Base-by-base conservation (phyloP, 2,113 vertebrate genomes). In the Hippocampus zosterae region DNA sequence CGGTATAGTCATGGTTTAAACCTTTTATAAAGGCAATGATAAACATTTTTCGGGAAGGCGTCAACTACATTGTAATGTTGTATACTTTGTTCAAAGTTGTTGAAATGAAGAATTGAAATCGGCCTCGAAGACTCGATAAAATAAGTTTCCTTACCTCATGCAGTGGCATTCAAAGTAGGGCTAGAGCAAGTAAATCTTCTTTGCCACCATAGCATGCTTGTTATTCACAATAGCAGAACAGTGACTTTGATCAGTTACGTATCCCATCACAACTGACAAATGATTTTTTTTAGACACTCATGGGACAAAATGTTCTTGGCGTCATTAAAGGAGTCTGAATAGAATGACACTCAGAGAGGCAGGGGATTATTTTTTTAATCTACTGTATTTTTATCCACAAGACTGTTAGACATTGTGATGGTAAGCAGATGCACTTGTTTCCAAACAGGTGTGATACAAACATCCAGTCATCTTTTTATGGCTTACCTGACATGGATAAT, bases 261-360 rank as follows among this genome's bases (percentile, higher is more conserved):
- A 70, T 67, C 66, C 61, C 46, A 64, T 56, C 50, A 8, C 74
- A 60, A 84, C 74, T 57, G 67, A 84, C 60, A 83, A 82, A 84
- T 70, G 5, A 40, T 71, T 41, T 60, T 7, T 78, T 74, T 81
- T 83, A 76, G 81, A 75, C 81, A 65, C 70, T 60, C 42, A 9
- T n/a, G 68, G 75, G 74, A 89, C 75, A 76, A 86, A 80, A 87
- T 92, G 87, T 90, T 88, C 82, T 74, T 85, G 76, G 84, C 80
- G 3, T 83, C 57, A 56, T 66, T 50, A 67, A 33, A 65, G n/a
- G 56, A 41, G 37, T 68, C 62, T 73, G 65, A 72, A 77, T 77
- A 40, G 67, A 79, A 72, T 83, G 60, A 70, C 69, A 79, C 72
- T 81, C 53, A 74, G 65, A 62, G 29, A 37, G 41, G 72, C 50